These are phyloP conservation scores for Atrichornis clamosus DNA, from an alignment of 2,113 vertebrate species.

Conservation along the genomic window DNA sequence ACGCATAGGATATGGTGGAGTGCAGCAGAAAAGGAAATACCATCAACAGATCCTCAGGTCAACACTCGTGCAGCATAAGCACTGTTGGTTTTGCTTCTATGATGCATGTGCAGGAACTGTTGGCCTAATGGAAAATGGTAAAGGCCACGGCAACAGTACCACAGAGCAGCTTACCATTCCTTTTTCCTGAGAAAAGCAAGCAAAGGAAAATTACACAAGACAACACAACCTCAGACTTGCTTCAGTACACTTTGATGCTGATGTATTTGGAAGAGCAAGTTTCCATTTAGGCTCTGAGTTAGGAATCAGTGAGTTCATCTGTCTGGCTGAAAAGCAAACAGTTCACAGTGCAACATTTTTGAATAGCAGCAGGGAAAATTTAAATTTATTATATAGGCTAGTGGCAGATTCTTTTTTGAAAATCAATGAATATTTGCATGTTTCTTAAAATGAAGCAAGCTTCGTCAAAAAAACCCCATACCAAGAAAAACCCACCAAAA, in stretches of 20 bases:
- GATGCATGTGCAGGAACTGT: background rate
- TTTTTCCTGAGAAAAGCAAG: background rate
- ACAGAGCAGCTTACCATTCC: background rate
- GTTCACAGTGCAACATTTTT: slow-evolving; percentile 35
- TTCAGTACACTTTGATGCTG: slow-evolving; percentile 17
- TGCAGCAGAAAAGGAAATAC: background rate
- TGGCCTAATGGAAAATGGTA: background rate
- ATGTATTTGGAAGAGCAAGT: slow-evolving; percentile 25
- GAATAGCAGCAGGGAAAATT: background rate
- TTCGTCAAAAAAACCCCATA: background rate
- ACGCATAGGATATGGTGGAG: background rate
- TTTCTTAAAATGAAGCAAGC: background rate
- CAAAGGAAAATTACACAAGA: background rate
- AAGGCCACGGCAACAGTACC: background rate
- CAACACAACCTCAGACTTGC: background rate
- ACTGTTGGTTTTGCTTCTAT: background rate
- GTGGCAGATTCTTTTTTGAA: slow-evolving; percentile 9
- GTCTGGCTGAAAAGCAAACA: slow-evolving; percentile 17
- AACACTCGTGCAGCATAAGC: background rate
- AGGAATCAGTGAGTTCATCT: slow-evolving; percentile 45
- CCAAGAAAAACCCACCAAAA: background rate
- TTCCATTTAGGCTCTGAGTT: background rate
- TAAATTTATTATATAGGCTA: slow-evolving; percentile 25
- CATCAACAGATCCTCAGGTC: background rate
- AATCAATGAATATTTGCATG: slow-evolving; percentile 9